Percentiles rank a stretch among this genome's conserved stretches.
Evolutionary conservation across 2,797 vertebrate genomes (phyloP).

Genomic region (Danionella dracula): DNA sequence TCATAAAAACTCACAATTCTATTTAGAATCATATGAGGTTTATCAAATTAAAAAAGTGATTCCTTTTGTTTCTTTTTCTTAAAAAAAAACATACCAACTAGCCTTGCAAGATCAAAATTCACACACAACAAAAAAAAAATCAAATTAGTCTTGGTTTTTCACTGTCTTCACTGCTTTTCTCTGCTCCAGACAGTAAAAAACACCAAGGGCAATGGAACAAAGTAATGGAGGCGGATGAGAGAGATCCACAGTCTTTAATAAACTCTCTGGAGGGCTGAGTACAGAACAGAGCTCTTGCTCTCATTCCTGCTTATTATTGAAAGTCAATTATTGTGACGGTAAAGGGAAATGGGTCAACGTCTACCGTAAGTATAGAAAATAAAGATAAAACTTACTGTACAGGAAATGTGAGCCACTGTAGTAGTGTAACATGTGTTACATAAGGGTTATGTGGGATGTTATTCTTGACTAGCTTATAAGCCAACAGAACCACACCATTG

Average conservation of each 20-base stretch:
- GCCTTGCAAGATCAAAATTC: slow-evolving; percentile 1
- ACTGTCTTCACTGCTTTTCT: not conserved
- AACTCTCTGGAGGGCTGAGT: not conserved
- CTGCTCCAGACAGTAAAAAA: not conserved
- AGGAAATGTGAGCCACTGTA: not conserved
- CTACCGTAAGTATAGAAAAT: slow-evolving; percentile 5
- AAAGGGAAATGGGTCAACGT: slow-evolving; percentile 21
- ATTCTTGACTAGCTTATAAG: not conserved
- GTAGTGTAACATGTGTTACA: not conserved
- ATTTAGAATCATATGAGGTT: too few relatives aligned
- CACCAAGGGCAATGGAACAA: slow-evolving; percentile 2
- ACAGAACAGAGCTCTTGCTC: not conserved
- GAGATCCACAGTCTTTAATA: not conserved
- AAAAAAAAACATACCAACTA: too few relatives aligned
- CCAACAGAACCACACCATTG: not conserved
- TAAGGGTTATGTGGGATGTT: not conserved
- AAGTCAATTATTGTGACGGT: slow-evolving; percentile 33
- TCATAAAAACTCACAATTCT: too few relatives aligned
- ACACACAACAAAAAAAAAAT: too few relatives aligned
- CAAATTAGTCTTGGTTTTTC: slow-evolving; percentile 4
- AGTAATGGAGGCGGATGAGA: slow-evolving; percentile 9
- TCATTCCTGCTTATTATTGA: slow-evolving; percentile 21
- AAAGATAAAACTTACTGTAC: not conserved
- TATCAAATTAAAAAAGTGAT: too few relatives aligned
- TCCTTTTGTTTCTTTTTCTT: too few relatives aligned